Evolutionary conservation across 2,888 invertebrate species (phyloP).

Genomic region (Psococerastis gibbosa): DNA sequence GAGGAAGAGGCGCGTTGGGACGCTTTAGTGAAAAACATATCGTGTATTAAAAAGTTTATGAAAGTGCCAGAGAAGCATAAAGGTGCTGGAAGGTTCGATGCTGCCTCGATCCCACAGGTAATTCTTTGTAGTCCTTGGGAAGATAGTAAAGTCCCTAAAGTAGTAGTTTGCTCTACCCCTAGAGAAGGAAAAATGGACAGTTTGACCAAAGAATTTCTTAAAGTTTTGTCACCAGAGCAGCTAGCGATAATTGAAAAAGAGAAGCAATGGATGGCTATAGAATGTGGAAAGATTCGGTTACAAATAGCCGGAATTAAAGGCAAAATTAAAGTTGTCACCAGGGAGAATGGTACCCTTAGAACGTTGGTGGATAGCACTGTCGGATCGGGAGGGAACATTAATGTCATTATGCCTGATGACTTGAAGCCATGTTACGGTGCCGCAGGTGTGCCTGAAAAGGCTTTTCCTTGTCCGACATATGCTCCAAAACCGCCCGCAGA

Average conservation of each 20-base stretch:
- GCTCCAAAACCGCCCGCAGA: too few relatives aligned
- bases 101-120: neutral
- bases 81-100: neutral
- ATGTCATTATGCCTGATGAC: too few relatives aligned
- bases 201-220: neutral
- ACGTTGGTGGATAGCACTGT: too few relatives aligned
- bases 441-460: too few relatives aligned
- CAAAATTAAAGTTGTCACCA: neutral
- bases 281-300: neutral
- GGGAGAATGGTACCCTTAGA: neutral
- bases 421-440: too few relatives aligned
- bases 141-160: slow-evolving; percentile 1
- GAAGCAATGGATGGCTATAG: neutral
- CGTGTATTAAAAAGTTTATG: too few relatives aligned
- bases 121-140: slow-evolving; percentile 6
- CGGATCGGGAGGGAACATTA: too few relatives aligned
- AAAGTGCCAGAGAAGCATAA: too few relatives aligned
- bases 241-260: neutral
- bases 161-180: neutral
- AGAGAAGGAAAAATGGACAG: neutral
- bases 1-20: slow-evolving; percentile 1
- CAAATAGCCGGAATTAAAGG: neutral
- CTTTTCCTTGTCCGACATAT: too few relatives aligned
- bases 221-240: neutral
- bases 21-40: too few relatives aligned